Percentiles rank a stretch among this genome's conserved stretches.
phyloP scores from a whole-genome alignment of 1,140 invertebrate genomes.

The Hylaeus volcanicus region DNA sequence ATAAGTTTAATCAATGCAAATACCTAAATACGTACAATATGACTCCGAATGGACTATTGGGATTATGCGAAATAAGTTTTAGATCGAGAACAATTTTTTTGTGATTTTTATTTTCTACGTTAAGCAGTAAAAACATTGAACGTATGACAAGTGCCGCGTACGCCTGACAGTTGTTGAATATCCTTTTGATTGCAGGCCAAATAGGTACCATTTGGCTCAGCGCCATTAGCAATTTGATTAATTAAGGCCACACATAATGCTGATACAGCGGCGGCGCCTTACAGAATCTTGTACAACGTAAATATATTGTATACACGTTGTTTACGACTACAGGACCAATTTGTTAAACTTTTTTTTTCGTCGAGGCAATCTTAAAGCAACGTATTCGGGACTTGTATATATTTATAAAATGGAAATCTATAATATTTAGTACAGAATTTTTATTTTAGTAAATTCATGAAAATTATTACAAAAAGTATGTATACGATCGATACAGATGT shows the following conservation, averaged over 20 bases:
- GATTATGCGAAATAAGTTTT: no score
- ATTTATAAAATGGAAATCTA: not conserved
- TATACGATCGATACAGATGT: not conserved
- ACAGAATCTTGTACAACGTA: constrained; percentile 2
- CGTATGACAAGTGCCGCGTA: not conserved
- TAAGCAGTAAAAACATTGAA: not conserved
- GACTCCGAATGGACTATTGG: no score
- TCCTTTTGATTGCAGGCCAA: constrained; percentile 55
- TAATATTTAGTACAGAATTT: not conserved
- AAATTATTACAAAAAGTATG: not conserved
- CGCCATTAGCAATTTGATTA: constrained; percentile 65
- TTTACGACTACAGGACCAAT: constrained; percentile 14
- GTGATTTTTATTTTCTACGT: not conserved
- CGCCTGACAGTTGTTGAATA: constrained; percentile 38
- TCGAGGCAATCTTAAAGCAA: not conserved
- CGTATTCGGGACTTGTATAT: not conserved
- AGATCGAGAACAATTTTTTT: not conserved
- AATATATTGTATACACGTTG: not conserved
- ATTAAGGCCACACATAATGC: constrained; percentile 56
- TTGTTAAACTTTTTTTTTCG: not conserved
- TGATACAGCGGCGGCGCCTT: constrained; percentile 2
- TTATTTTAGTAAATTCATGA: not conserved
- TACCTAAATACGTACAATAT: no score
- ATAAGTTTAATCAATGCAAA: no score
- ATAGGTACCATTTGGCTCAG: constrained; percentile 53